Base-by-base conservation (phyloP, 2,113 vertebrate genomes). In the Urocynchramus pylzowi region DNA sequence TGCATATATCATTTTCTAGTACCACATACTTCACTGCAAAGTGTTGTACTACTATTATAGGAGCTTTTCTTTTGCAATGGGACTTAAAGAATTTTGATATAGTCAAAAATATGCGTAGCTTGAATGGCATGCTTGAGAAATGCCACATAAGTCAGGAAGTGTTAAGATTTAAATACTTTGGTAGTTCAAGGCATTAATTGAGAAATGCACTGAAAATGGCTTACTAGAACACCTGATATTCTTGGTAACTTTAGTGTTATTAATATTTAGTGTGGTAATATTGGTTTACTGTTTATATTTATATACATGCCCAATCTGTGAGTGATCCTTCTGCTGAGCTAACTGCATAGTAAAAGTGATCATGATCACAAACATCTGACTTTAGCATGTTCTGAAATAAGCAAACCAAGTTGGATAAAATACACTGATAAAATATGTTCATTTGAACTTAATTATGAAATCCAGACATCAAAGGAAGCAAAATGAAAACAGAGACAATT, bases 1-100 rank as follows among this genome's bases (percentile, higher is more conserved):
- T 44, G 30, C 73, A 89, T 95, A 68, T 88, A 96, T 96, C 76
- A 86, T 82, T 94, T 95, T 90, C 92, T 90, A 90, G 85, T 84
- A 78, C 80, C 57, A 68, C 71, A 75, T 88, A 96, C 64, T 93
- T 94, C 78, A 31, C 82, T 77, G 63, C 33, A 45, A 52, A 94
- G 76, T 84, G 68, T 91, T 2, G 1, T 59, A 16, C 75, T 90
- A 37, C 49, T 83, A 57, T 65, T 94, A 71, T 28, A 78, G 52
- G 64, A 94, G 37, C 44, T 90, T 94, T 96, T 37, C 82, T 84
- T 84, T 90, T 90, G 53, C 71, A 67, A 37, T 56, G 33, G 13
- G 83, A 81, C 73, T 93, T 70, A 7, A 64, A 54, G 54, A 86
- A 77, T 80, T 76, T 68, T 1, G 2, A 60, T 89, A 18, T 31